These are phyloP conservation scores for Scaptomyza cyrtandrae DNA, from an alignment of 2,888 invertebrate species.

Conservation along the genomic window DNA sequence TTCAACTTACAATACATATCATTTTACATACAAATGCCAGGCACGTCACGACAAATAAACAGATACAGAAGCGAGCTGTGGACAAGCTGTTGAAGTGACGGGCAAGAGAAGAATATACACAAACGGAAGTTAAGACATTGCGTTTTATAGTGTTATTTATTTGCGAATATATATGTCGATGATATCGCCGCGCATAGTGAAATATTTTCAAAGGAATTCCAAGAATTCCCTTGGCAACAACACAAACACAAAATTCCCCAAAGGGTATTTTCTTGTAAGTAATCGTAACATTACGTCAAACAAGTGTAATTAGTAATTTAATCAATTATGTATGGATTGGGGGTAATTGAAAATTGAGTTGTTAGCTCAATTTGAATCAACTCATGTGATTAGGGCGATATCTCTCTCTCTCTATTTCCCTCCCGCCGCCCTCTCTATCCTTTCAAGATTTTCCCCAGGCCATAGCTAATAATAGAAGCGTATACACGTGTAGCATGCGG, in stretches of 20 bases:
- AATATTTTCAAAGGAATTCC: background rate
- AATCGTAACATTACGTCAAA: background rate
- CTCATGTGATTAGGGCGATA: conserved; percentile 43
- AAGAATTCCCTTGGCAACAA: background rate
- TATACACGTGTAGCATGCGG: conserved; percentile 47
- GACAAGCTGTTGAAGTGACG: no score
- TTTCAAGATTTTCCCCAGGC: background rate
- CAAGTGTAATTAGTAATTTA: background rate
- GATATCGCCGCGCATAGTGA: background rate
- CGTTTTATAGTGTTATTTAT: conserved; percentile 27
- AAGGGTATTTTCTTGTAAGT: no score
- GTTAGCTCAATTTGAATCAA: no score
- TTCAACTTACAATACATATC: conserved; percentile 28
- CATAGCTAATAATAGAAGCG: conserved; percentile 45
- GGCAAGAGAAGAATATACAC: conserved; percentile 9
- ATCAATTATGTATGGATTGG: background rate
- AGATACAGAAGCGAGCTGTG: background rate
- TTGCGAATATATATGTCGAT: background rate
- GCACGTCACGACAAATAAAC: conserved; percentile 16
- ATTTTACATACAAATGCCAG: conserved; percentile 47
- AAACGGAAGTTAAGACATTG: conserved; percentile 61
- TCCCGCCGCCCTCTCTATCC: no score
- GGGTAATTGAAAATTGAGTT: conserved; percentile 14
- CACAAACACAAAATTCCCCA: background rate
- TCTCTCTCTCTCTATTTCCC: background rate